phyloP scores from a whole-genome alignment of 2,113 vertebrate species.

The Litocranius walleri region DNA sequence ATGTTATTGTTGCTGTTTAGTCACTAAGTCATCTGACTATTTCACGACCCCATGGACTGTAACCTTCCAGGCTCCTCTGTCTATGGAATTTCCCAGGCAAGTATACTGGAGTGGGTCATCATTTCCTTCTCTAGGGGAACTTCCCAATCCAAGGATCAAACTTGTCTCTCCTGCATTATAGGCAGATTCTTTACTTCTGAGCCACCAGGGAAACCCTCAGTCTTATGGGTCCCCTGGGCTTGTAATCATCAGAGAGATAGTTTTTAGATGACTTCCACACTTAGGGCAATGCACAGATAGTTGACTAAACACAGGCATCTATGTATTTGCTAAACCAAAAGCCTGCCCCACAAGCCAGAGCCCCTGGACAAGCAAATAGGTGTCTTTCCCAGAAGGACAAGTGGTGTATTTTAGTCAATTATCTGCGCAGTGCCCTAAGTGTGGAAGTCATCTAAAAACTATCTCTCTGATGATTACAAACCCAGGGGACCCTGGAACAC shows the following conservation, averaged over 20 bases:
- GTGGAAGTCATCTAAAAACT: not conserved
- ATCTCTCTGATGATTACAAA: not conserved
- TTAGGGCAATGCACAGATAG: not conserved
- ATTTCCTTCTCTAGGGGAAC: not conserved
- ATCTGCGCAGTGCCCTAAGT: fast-evolving
- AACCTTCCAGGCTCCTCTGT: not conserved
- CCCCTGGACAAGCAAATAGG: not conserved
- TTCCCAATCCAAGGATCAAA: not conserved
- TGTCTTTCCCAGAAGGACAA: not conserved
- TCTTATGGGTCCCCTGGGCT: not conserved
- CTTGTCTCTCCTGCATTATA: not conserved
- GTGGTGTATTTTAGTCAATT: not conserved
- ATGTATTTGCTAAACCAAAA: not conserved
- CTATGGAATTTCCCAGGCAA: not conserved
- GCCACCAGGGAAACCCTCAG: not conserved
- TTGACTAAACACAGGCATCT: not conserved
- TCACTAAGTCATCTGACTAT: not conserved
- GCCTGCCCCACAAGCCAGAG: not conserved
- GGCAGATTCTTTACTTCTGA: not conserved
- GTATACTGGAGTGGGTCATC: not conserved
- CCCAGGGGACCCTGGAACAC: not conserved
- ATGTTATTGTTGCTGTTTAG: not conserved
- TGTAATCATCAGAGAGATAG: not conserved
- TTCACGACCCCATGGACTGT: fast-evolving
- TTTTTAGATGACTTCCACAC: not conserved